Evolutionary conservation across 2,113 vertebrate species (phyloP).

Genomic region (Petroica traversi): DNA sequence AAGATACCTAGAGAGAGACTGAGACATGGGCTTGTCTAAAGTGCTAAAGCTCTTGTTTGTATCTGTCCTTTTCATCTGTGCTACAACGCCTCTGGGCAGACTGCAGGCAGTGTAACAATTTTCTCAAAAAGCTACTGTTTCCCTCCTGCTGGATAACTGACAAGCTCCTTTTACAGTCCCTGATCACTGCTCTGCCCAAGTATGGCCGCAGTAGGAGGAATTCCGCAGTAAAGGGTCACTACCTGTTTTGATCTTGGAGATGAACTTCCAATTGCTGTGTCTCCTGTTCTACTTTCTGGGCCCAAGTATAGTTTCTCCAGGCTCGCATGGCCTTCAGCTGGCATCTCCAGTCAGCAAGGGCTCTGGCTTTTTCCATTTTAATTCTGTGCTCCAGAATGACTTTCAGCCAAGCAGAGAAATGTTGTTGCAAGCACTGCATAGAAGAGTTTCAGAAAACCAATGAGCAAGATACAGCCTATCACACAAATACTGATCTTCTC

Average conservation of each 20-base stretch:
- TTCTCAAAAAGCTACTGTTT: neutral
- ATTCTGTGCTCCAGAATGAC: constrained; percentile 82
- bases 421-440: constrained; percentile 83
- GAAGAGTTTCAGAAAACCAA: constrained; percentile 47
- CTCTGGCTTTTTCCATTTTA: constrained; percentile 84
- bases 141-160: neutral
- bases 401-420: constrained; percentile 91
- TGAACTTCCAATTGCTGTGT: constrained; percentile 74
- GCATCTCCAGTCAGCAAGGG: constrained; percentile 87
- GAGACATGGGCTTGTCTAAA: neutral
- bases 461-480: neutral
- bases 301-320: constrained; percentile 84
- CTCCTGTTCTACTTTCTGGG: constrained; percentile 74
- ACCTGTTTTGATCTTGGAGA: constrained; percentile 86
- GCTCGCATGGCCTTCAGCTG: constrained; percentile 81
- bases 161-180: neutral
- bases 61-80: neutral
- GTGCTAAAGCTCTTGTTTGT: neutral
- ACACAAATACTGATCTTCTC: neutral
- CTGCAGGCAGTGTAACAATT: neutral
- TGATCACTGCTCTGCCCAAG: neutral
- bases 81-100: neutral
- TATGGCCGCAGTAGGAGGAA: neutral
- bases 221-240: neutral
- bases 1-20: neutral